These are phyloP conservation scores for Tetrapedia diversipes DNA, from an alignment of 2,888 invertebrate genomes.

Conservation along the genomic window DNA sequence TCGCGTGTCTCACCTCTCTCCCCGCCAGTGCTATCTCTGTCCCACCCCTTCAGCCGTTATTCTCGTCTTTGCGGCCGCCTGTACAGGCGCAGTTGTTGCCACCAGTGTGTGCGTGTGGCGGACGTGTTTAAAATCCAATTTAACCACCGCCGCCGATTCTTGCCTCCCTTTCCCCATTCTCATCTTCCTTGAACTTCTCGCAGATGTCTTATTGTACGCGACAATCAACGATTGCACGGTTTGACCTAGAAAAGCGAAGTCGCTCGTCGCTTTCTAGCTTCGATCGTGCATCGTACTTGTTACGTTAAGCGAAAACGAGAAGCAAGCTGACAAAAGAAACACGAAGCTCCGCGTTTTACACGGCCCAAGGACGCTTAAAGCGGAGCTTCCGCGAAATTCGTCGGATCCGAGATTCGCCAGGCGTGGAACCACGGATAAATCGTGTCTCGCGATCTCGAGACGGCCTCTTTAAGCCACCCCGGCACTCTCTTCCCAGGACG, in stretches of 20 bases:
- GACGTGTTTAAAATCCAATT: slow-evolving; percentile 63
- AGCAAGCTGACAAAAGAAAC: too few species aligned
- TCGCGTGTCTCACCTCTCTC: slow-evolving; percentile 18
- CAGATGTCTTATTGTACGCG: too few species aligned
- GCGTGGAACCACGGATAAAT: slow-evolving; percentile 44
- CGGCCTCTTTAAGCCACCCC: slow-evolving; percentile 52
- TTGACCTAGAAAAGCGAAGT: too few species aligned
- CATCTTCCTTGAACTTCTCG: too few species aligned
- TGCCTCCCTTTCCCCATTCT: too few species aligned
- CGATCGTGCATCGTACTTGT: too few species aligned
- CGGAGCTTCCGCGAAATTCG: slow-evolving; percentile 35
- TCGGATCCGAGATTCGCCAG: slow-evolving; percentile 35
- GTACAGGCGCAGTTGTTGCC: slow-evolving; percentile 14
- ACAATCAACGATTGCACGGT: too few species aligned
- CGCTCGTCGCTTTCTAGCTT: too few species aligned
- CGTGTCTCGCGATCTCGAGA: slow-evolving; percentile 52
- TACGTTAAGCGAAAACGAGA: too few species aligned
- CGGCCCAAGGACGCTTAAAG: too few species aligned
- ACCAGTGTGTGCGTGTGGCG: slow-evolving; percentile 17
- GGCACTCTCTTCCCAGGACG: slow-evolving; percentile 44
- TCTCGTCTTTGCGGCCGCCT: slow-evolving; percentile 2
- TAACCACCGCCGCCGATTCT: slow-evolving; percentile 22
- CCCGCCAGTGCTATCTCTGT: not conserved
- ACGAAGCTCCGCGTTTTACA: not conserved
- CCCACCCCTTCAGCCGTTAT: not conserved